These are phyloP conservation scores for Pediacus dermestoides DNA, from an alignment of 2,888 invertebrate species.

Conservation along the genomic window DNA sequence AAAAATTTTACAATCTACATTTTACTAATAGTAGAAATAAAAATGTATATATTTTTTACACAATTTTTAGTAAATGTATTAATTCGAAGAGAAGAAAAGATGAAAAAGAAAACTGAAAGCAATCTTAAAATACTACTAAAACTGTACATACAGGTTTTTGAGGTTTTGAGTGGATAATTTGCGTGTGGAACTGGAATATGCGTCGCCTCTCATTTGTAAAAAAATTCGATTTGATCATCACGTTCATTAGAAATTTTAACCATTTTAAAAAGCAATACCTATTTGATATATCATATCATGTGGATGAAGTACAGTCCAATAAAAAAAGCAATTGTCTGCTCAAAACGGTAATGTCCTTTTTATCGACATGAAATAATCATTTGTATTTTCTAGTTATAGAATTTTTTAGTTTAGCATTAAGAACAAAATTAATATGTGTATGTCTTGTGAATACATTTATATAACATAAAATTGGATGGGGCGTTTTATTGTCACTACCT, in stretches of 20 bases:
- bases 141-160: too few species aligned
- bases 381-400: constrained; percentile 46
- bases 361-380: constrained; percentile 35
- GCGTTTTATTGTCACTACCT: constrained; percentile 13
- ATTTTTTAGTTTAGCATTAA: constrained; percentile 48
- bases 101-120: too few species aligned
- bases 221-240: too few species aligned
- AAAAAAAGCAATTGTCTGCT: constrained; percentile 32
- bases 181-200: too few species aligned
- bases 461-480: constrained; percentile 32
- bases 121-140: too few species aligned
- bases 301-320: too few species aligned
- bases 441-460: constrained; percentile 51
- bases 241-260: too few species aligned
- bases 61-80: constrained; percentile 32
- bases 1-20: constrained; percentile 6
- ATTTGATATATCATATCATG: constrained; percentile 36
- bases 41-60: constrained; percentile 39
- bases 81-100: constrained; percentile 27
- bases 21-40: constrained; percentile 25
- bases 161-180: too few species aligned
- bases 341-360: constrained; percentile 35
- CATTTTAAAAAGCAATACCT: constrained; percentile 38
- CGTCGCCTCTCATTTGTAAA: too few species aligned
- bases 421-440: constrained; percentile 47